Evolutionary conservation across 2,113 vertebrate genomes (phyloP), one percentile per base, ranked within the genome.

Genomic region (Podiceps cristatus): DNA sequence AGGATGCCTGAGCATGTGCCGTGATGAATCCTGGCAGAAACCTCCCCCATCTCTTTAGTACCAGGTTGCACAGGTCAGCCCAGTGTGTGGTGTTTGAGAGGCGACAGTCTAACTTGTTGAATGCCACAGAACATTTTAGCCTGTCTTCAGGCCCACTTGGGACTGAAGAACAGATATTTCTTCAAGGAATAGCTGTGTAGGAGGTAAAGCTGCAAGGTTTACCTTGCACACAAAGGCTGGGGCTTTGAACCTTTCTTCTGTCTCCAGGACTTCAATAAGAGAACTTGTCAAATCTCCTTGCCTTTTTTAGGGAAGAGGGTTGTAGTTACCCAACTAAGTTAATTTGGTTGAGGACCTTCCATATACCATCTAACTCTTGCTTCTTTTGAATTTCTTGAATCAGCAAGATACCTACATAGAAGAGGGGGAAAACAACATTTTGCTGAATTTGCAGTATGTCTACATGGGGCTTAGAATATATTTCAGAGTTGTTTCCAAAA

Each of bases 61-160:
- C 25, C n/a, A 15, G 49, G 2, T 35, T 53, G 47, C 42, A 52
- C 53, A 37, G 49, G n/a, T 40, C 64, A 85, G 17, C 58, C 44
- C 63, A 13, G 20, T 5, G 2, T 0, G 0, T 24, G 28, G 3
- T 50, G 13, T 52, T 27, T 24, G 75, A 37, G 69, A 79, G 67
- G 27, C 37, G 50, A 25, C 8, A 31, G 45, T 72, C 22, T 40
- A 20, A 24, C 44, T 29, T 56, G 53, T 37, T 77, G 59, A 73
- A 62, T 0, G 0, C 19, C 33, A 13, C 45, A 25, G 11, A 56
- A 67, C 3, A 1, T n/a, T 77, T 81, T 40, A 73, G 35, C 2
- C 24, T 2, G 3, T n/a, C 37, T 37, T 37, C 37, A 37, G 9
- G 37, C 37, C 59, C 8, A 8, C 45, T 15, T 59, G 11, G 12